A percentile compares a stretch with the other conserved stretches of the same genome.
phyloP scores from a whole-genome alignment of 2,113 vertebrate species.

The Anolis sagrei region DNA sequence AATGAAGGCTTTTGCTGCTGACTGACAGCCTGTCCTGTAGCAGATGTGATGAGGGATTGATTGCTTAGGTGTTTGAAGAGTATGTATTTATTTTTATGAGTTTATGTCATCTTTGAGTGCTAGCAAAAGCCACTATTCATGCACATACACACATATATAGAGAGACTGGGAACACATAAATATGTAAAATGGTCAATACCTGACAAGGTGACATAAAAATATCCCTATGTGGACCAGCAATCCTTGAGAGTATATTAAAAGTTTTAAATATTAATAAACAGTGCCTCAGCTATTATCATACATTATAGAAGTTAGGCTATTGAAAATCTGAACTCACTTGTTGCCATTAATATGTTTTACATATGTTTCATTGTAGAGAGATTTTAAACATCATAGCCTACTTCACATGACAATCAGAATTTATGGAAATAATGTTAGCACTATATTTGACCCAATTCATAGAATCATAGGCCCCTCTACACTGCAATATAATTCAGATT shows the following conservation, averaged over 20 bases:
- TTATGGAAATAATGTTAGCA: neutral
- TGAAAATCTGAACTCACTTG: slow-evolving; percentile 59
- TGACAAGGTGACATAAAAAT: neutral
- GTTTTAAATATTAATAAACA: slow-evolving; percentile 56
- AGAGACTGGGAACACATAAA: neutral
- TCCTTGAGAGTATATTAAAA: neutral
- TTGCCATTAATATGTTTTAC: slow-evolving; percentile 28
- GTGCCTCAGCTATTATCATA: slow-evolving; percentile 53
- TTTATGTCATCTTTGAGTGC: neutral
- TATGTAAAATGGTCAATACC: neutral
- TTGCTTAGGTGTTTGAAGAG: slow-evolving; percentile 45
- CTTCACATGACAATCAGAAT: neutral
- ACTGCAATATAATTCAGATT: too few relatives aligned
- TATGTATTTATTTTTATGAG: neutral
- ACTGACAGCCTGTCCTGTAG: slow-evolving; percentile 42
- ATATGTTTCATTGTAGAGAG: slow-evolving; percentile 35
- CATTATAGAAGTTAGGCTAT: slow-evolving; percentile 35
- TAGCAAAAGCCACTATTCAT: too few relatives aligned
- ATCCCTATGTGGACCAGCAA: neutral
- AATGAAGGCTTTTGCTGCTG: slow-evolving; percentile 49
- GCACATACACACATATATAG: too few relatives aligned
- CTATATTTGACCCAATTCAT: neutral
- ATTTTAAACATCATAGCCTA: neutral
- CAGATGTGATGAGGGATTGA: slow-evolving; percentile 22
- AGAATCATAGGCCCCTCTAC: neutral